Base-by-base conservation (phyloP, 2,888 invertebrate genomes). In the Eupithecia abbreviata region DNA sequence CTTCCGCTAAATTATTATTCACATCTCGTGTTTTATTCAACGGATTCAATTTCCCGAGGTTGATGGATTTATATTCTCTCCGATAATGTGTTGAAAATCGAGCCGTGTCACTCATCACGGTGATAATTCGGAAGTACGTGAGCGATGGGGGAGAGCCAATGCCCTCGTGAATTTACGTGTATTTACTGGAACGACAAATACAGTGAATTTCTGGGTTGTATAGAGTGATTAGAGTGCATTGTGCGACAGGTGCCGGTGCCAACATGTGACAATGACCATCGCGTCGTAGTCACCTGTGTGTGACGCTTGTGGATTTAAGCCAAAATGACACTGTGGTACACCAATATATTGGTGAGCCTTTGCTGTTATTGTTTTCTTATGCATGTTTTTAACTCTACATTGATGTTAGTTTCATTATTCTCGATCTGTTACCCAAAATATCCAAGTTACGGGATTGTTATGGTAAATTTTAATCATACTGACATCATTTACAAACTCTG, bases 321-420 rank as follows among this genome's bases (percentile, higher is more conserved):
- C 95, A 94, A 94, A 88, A 95, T 95, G 95, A 95, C 95, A 89
- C 92, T 95, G 83, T 95, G 95, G 95, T 95, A 95, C 90, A 94
- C 94, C 82, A 92, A 95, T 87, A 89, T 94, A 91, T 87, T 94
- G 95, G 95, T 95, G 89, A 95, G 94, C 88, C 84, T 87, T 84
- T 71, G 73, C 47, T 58, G 18, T 58, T 77, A 62, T 43, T 73
- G 62, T 74, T 68, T 72, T 62, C 47, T 58, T 71, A 45, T 51
- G 43, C 43, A 45, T 74, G 18, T 66, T 66, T 3, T 42, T 13
- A 66, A 66, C 42, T 42, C 41, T 15, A 42, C 65, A 13, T 4
- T 10, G 4, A 58, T 58, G 2, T 18, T 30, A 12, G 10, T 30
- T 4, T 18, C 12, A 2, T 30, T 55, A n/a, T 51, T 51, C 9